Base-by-base conservation (phyloP, 2,888 invertebrate genomes). In the Tetranychus piercei region DNA sequence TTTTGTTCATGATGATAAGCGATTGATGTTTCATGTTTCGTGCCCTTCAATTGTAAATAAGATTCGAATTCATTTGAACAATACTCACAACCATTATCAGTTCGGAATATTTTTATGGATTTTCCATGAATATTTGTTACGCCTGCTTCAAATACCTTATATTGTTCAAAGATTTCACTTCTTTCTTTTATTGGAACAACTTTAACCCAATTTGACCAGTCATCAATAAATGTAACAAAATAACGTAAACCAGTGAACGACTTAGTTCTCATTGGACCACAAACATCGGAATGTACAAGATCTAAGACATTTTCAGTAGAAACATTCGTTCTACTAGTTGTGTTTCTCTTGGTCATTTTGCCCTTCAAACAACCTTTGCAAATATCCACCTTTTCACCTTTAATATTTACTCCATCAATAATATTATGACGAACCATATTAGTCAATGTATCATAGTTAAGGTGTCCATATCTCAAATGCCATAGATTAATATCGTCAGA, bases 1-100 rank as follows among this genome's bases (percentile, higher is more conserved):
- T 77, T 79, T 67, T 79, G 77, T 73, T 78, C 76, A 20, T 78
- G 79, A 2, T 44, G 76, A 45, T 77, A 71, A 7, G 77, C 73
- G 4, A 77, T 73, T 1, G 77, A 75, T 4, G 34, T 18, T 71
- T 78, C 65, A 72, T 78, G 76, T 1, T 64, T 18, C 2, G 79
- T 79, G 6, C 77, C 78, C 18, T 74, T 20, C 1, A 55, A 72
- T 34, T 55, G 67, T 18, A 77, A 72, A 64, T 69, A 75, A 43
- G 44, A n/a, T 44, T 76, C 55, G 44, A 78, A 77, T 18, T 70
- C 55, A 18, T 74, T 65, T 20, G 71, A 74, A 11, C 34, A 43
- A 45, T 71, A 78, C 44, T 78, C 77, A 4, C 6, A 3, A 22
- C 45, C 73, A 73, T 73, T 73, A 43, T 73, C 73, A 45, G 73